Percentiles rank a stretch among this genome's conserved stretches.
phyloP scores from a whole-genome alignment of 2,797 vertebrate genomes.

The Pangasius djambal region DNA sequence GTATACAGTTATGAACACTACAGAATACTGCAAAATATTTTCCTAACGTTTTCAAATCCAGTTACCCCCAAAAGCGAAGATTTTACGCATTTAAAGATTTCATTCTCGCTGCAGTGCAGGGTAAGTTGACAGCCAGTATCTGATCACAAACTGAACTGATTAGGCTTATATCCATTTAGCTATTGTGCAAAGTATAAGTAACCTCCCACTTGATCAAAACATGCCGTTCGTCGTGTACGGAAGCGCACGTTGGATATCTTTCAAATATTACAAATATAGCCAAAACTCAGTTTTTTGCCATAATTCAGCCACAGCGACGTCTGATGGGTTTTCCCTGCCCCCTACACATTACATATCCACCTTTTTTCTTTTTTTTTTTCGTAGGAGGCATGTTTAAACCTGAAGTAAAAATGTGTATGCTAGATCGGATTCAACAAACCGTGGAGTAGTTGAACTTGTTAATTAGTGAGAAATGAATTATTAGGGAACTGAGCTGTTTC shows the following conservation, averaged over 20 bases:
- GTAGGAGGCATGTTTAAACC: not conserved
- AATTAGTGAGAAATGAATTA: not conserved
- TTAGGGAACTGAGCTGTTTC: not conserved
- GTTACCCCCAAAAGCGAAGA: not conserved
- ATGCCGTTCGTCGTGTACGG: not conserved
- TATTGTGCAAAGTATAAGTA: no score
- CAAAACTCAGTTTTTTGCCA: not conserved
- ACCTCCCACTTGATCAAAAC: not conserved
- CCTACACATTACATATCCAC: not conserved
- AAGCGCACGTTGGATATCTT: not conserved
- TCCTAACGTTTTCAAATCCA: not conserved
- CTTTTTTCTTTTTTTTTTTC: not conserved
- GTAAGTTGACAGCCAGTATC: not conserved
- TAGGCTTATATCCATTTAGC: not conserved
- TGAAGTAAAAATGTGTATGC: not conserved
- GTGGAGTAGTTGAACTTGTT: not conserved
- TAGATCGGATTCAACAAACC: not conserved
- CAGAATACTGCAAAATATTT: not conserved
- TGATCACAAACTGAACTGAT: not conserved
- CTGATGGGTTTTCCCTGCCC: not conserved
- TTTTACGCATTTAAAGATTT: not conserved
- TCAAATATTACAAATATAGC: not conserved
- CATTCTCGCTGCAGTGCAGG: not conserved
- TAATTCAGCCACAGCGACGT: not conserved
- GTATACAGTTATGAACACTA: not conserved